Conservation (phyloP, 1,140 invertebrate species). For the Zelostemma sp. region DNA sequence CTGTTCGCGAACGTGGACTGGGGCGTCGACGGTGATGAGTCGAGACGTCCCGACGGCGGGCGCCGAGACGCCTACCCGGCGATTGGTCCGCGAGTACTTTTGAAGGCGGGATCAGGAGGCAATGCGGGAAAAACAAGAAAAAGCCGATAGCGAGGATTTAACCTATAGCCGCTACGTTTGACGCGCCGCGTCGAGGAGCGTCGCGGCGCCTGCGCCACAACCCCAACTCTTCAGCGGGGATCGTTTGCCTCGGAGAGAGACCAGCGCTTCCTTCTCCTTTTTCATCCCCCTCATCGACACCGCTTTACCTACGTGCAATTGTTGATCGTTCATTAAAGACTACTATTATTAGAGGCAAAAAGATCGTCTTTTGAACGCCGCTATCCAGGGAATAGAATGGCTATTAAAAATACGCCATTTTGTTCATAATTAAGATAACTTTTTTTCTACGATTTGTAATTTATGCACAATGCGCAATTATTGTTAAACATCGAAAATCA, state of each 20-base stretch:
- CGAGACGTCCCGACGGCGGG: slow-evolving; percentile 49
- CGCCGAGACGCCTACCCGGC: slow-evolving; percentile 44
- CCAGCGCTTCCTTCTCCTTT: too few relatives aligned
- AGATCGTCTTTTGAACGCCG: too few relatives aligned
- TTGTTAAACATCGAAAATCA: too few relatives aligned
- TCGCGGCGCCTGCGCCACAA: slow-evolving; percentile 53
- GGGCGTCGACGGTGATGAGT: slow-evolving; percentile 50
- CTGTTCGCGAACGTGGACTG: slow-evolving; percentile 52
- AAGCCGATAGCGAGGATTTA: slow-evolving; percentile 67
- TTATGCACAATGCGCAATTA: too few relatives aligned
- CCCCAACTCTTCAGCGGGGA: slow-evolving; percentile 12
- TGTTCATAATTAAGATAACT: too few relatives aligned
- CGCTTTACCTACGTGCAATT: slow-evolving; percentile 45
- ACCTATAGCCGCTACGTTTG: slow-evolving; percentile 70
- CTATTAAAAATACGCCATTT: too few relatives aligned
- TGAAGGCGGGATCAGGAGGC: slow-evolving; percentile 71
- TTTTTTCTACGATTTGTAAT: too few relatives aligned
- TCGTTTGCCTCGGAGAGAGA: slow-evolving; percentile 8
- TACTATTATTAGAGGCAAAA: too few relatives aligned
- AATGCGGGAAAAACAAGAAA: slow-evolving; percentile 67
- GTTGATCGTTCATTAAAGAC: slow-evolving; percentile 57
- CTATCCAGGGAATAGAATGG: too few relatives aligned
- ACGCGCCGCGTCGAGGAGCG: slow-evolving; percentile 51
- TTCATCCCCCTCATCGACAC: slow-evolving; percentile 1
- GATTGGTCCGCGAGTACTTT: slow-evolving; percentile 67